phyloP scores from a whole-genome alignment of 2,113 vertebrate genomes.

The Paratilapia polleni region DNA sequence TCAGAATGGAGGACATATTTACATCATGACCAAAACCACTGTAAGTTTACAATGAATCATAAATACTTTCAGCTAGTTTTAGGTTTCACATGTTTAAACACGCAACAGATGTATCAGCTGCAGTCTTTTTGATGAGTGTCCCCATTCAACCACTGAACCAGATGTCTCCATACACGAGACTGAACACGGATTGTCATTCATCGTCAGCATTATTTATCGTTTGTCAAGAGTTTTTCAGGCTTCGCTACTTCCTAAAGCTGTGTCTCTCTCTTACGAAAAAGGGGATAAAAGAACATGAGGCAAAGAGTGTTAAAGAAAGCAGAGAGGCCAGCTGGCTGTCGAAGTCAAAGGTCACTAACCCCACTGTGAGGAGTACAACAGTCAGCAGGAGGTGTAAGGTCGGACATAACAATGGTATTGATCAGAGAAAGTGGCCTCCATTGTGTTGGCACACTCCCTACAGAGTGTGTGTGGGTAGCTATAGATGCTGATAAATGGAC shows the following conservation, averaged over 20 bases:
- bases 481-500: slow-evolving; percentile 57
- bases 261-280: slow-evolving; percentile 16
- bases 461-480: slow-evolving; percentile 59
- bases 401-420: slow-evolving; percentile 68
- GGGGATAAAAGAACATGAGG: slow-evolving; percentile 32
- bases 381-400: slow-evolving; percentile 59
- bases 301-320: slow-evolving; percentile 38
- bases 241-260: slow-evolving; percentile 70
- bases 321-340: slow-evolving; percentile 65
- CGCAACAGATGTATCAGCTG: slow-evolving; percentile 26
- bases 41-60: slow-evolving; percentile 71
- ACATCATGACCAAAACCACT: slow-evolving; percentile 89
- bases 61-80: neutral
- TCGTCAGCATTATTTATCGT: slow-evolving; percentile 45
- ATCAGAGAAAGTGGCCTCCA: slow-evolving; percentile 61
- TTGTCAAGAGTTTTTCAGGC: slow-evolving; percentile 51
- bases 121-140: neutral
- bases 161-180: slow-evolving; percentile 61
- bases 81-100: neutral
- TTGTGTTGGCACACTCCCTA: slow-evolving; percentile 71
- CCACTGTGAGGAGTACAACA: slow-evolving; percentile 46
- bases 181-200: slow-evolving; percentile 41
- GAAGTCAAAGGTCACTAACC: slow-evolving; percentile 53
- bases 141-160: slow-evolving; percentile 45
- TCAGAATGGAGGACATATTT: slow-evolving; percentile 85